phyloP scores from a whole-genome alignment of 2,113 vertebrate species.

The Tichodroma muraria region DNA sequence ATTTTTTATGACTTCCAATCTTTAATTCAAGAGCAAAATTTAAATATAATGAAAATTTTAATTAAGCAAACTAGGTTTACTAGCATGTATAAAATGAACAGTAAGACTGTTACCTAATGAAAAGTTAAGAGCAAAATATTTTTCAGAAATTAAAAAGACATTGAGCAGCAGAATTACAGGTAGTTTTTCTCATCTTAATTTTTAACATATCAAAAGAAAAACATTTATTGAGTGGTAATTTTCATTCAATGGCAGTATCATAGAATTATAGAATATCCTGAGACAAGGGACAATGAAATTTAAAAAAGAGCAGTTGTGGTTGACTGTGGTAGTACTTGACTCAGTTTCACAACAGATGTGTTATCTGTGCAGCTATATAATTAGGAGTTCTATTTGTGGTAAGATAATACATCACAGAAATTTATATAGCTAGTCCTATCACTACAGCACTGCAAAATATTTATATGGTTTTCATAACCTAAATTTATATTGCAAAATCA shows the following conservation, averaged over 20 bases:
- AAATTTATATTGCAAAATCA: not conserved
- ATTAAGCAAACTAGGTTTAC: not conserved
- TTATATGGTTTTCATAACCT: not conserved
- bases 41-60: not conserved
- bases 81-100: not conserved
- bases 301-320: not conserved
- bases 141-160: not conserved
- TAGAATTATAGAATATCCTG: not conserved
- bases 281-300: not conserved
- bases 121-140: not conserved
- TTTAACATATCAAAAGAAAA: not conserved
- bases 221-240: not conserved
- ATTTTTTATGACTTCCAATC: not conserved
- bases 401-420: not conserved
- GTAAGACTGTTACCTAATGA: not conserved
- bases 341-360: not conserved
- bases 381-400: not conserved
- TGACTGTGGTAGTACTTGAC: not conserved
- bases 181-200: not conserved
- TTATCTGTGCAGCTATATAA: not conserved
- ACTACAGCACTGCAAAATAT: not conserved
- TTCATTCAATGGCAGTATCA: not conserved
- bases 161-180: not conserved
- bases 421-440: not conserved
- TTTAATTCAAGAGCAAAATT: not conserved